Evolutionary conservation across 2,113 vertebrate species (phyloP), one percentile per base, ranked within the genome.

Genomic region (Brachyhypopomus occidentalis): DNA sequence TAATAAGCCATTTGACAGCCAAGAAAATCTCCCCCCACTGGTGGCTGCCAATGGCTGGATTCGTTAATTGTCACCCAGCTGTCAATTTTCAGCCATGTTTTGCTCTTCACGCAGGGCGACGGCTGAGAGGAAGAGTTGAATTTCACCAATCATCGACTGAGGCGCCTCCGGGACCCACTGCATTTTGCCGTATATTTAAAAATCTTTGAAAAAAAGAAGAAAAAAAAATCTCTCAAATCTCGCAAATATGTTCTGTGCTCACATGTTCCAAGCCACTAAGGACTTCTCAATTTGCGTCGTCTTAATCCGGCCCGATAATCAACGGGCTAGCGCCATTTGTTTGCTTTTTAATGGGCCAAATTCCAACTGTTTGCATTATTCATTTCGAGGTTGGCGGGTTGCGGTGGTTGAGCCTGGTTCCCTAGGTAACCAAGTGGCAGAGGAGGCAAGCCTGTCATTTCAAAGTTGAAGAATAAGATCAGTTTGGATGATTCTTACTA

Each of bases 21-120:
- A 85, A 83, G 79, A 81, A 76, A 80, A 78, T 62, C 77, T 77
- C 60, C 73, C 73, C 80, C 72, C 84, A 82, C 83, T 72, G 17
- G 77, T 36, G 67, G 34, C 48, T 72, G 72, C 74, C 78, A 79
- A 84, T 76, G 74, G 72, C 81, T 85, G 70, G 36, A 70, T 56
- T 83, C 41, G 84, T 85, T 89, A 85, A 86, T 87, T 86, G 88
- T 86, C 81, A 86, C 77, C 78, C 69, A 76, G 77, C 84, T 86
- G 84, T 88, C 88, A 88, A 78, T 85, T 78, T 78, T 75, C 23
- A 69, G 83, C 77, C 72, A 75, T 70, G 72, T 72, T 77, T 81
- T 58, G 73, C 76, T 79, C 73, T 75, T 75, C 77, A 63, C 59
- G 60, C 83, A 64, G 60, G 23, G 48, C 27, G 55, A 66, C 17